These are phyloP conservation scores for Pseudomyrmex pallidus DNA, from an alignment of 1,140 invertebrate species.

Conservation along the genomic window DNA sequence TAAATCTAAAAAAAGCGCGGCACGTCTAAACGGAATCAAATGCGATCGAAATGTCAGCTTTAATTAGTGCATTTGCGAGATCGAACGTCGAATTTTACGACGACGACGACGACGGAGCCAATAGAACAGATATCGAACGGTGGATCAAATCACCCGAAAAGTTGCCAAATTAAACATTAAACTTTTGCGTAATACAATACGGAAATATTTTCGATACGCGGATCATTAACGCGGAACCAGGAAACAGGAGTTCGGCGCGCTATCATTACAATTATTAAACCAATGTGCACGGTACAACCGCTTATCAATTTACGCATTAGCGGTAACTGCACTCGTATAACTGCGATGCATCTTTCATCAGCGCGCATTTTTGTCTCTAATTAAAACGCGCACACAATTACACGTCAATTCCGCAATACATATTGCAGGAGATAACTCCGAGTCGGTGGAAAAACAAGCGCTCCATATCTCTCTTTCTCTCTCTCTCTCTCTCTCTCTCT, in stretches of 20 bases:
- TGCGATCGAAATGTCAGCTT: conserved; percentile 37
- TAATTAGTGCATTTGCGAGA: conserved; percentile 55
- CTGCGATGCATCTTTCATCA: conserved; percentile 50
- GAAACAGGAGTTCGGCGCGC: background rate
- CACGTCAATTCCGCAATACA: conserved; percentile 27
- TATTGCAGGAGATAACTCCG: conserved; percentile 4
- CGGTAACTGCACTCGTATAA: conserved; percentile 29
- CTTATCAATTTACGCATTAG: conserved; percentile 53
- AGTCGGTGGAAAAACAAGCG: background rate
- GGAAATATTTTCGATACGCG: conserved; percentile 25
- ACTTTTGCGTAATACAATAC: background rate
- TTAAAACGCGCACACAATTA: conserved; percentile 38
- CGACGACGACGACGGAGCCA: no score
- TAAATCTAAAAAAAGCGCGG: conserved; percentile 45
- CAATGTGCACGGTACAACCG: conserved; percentile 1
- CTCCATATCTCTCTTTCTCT: background rate
- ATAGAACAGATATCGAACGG: background rate
- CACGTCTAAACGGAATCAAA: conserved; percentile 23
- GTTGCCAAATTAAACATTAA: conserved; percentile 51
- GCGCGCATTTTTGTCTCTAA: conserved; percentile 50
- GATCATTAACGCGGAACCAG: conserved; percentile 31
- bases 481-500: no score
- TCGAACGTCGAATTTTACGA: conserved; percentile 45
- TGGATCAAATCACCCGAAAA: conserved; percentile 33
- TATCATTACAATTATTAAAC: conserved; percentile 53